These are phyloP conservation scores for Protaetia brevitarsis DNA, from an alignment of 1,140 invertebrate species.

Conservation along the genomic window DNA sequence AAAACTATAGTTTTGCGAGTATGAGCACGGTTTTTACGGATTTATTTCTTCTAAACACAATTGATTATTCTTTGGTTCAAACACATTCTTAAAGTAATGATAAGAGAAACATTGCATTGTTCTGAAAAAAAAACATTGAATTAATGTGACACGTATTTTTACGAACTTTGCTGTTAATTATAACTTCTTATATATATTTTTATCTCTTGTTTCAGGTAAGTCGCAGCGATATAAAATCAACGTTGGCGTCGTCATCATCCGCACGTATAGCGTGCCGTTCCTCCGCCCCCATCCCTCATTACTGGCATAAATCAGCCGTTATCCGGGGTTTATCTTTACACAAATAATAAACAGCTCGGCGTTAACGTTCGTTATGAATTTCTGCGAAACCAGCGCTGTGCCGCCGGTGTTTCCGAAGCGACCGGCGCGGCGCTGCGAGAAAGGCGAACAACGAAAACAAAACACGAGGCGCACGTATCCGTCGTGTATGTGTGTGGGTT, in stretches of 20 bases:
- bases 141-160: too few species aligned
- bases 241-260: constrained; percentile 25
- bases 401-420: background rate
- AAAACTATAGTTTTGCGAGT: too few species aligned
- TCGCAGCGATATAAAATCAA: background rate
- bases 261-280: constrained; percentile 15
- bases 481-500: too few species aligned
- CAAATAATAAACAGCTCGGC: constrained; percentile 29
- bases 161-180: constrained; percentile 2
- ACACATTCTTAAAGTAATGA: too few species aligned
- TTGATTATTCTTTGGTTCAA: too few species aligned
- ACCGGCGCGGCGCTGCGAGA: too few species aligned
- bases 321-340: constrained; percentile 28
- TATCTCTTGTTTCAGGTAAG: constrained; percentile 28
- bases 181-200: constrained; percentile 10
- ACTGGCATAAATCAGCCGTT: constrained; percentile 26
- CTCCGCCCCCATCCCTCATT: constrained; percentile 9
- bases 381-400: constrained; percentile 10
- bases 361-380: constrained; percentile 19
- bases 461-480: too few species aligned
- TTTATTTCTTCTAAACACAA: too few species aligned
- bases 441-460: too few species aligned
- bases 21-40: too few species aligned
- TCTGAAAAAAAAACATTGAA: too few species aligned
- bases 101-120: too few species aligned